These are phyloP conservation scores for Phaethon lepturus DNA, from an alignment of 2,113 vertebrate genomes.

Conservation along the genomic window DNA sequence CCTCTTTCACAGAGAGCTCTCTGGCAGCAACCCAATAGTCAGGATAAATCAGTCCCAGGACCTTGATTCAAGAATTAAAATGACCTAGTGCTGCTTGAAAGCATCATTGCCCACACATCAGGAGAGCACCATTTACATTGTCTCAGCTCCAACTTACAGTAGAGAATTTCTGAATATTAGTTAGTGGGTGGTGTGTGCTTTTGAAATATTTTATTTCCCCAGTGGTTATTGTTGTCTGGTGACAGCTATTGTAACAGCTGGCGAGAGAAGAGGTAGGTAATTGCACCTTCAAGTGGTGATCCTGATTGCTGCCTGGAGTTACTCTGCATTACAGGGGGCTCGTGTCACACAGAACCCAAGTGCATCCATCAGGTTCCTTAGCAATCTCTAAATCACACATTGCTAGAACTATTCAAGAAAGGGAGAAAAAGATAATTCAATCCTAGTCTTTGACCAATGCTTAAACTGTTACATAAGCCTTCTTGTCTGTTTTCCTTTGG, in stretches of 20 bases:
- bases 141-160: neutral
- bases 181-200: neutral
- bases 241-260: neutral
- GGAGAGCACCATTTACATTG: neutral
- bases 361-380: neutral
- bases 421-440: neutral
- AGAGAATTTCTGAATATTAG: neutral
- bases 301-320: neutral
- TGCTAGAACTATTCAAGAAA: neutral
- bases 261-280: neutral
- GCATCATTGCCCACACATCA: neutral
- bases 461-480: neutral
- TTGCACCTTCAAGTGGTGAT: neutral
- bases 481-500: neutral
- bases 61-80: neutral
- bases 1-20: neutral
- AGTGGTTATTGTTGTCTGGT: neutral
- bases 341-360: neutral
- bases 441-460: neutral
- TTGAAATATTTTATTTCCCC: neutral
- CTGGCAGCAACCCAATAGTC: neutral
- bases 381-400: neutral
- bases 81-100: neutral
- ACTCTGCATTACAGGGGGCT: neutral
- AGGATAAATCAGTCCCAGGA: neutral